A percentile compares a stretch with the other conserved stretches of the same genome.
These are phyloP conservation scores for Orientallactaga sibirica DNA, from an alignment of 2,797 vertebrate species.

Conservation along the genomic window DNA sequence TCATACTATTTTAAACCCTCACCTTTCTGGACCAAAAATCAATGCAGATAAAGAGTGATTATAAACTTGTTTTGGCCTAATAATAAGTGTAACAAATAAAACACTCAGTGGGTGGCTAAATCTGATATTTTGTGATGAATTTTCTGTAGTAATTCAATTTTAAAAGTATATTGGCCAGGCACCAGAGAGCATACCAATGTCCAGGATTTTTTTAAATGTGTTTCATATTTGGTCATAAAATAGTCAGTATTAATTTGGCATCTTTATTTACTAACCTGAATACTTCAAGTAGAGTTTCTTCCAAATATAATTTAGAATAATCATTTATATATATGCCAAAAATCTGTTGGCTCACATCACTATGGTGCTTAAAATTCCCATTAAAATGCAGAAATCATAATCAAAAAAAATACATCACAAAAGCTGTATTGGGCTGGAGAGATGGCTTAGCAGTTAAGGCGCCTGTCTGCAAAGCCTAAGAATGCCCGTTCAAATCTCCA, in stretches of 20 bases:
- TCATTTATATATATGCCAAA: slow-evolving; percentile 47
- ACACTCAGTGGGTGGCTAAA: slow-evolving; percentile 50
- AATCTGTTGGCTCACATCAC: slow-evolving; percentile 52
- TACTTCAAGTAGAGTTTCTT: slow-evolving; percentile 58
- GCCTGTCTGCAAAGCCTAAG: no score
- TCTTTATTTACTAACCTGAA: slow-evolving; percentile 70
- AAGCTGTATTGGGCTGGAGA: neutral
- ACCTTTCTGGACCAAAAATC: neutral
- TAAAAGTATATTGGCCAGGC: slow-evolving; percentile 33
- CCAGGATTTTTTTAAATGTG: slow-evolving; percentile 11
- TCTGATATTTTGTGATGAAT: slow-evolving; percentile 58
- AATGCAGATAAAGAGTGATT: neutral
- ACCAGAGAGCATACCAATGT: slow-evolving; percentile 39
- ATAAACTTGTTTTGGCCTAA: slow-evolving; percentile 62
- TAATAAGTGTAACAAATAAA: slow-evolving; percentile 59
- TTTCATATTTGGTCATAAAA: slow-evolving; percentile 65
- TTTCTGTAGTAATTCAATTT: slow-evolving; percentile 71
- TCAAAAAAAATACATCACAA: slow-evolving; percentile 27
- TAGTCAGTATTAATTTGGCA: slow-evolving; percentile 43
- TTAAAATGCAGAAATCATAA: slow-evolving; percentile 48
- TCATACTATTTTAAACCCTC: slow-evolving; percentile 58
- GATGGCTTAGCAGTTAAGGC: no score
- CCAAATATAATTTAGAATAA: slow-evolving; percentile 66
- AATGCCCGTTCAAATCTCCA: no score
- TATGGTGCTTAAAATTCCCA: slow-evolving; percentile 58